Evolutionary conservation across 2,888 invertebrate genomes (phyloP), one percentile per base, ranked within the genome.

Genomic region (Caenorhabditis plicata): DNA sequence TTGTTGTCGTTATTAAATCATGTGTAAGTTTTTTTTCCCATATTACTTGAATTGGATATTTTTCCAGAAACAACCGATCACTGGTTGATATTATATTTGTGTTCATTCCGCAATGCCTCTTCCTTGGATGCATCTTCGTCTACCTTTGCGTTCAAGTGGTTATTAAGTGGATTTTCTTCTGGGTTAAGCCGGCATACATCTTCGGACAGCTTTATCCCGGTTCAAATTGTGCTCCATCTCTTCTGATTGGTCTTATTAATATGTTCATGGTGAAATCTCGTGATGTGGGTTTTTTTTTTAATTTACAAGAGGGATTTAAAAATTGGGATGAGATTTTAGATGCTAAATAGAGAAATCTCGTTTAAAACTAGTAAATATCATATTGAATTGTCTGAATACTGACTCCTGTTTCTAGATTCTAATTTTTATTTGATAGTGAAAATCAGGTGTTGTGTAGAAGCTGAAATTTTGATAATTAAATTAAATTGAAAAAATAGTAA

Each of bases 51-150:
- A 13, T 20, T 27, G 2, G 17, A 23, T n/a, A 27, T 4, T 13
- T 54, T 77, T 81, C 46, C 79, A 85, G 84, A 19, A 81, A 83
- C 68, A 84, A 83, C 71, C 77, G 80, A 4, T 88, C 88, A 45
- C 87, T 87, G 73, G 83, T 91, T 69, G 90, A 89, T 81, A 87
- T 96, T 69, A 85, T 90, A 80, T 90, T 89, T 82, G 92, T 94
- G 85, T 98, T 96, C 85, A 87, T 98, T 71, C 98, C 98, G 0
- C 94, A 95, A 85, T 85, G 96, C 56, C 84, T 93, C 68, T 98
- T 96, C 85, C 84, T 98, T 73, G 78, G 87, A 36, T 88, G 90
- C 80, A 86, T 98, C 68, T 98, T 98, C 87, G 88, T 94, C 81
- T 98, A 98, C 85, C 89, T 98, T 87, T 90, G 90, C 57, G 83